Percentiles rank a stretch among this genome's conserved stretches.
phyloP scores from a whole-genome alignment of 2,113 vertebrate genomes.

The Myiozetetes cayanensis region DNA sequence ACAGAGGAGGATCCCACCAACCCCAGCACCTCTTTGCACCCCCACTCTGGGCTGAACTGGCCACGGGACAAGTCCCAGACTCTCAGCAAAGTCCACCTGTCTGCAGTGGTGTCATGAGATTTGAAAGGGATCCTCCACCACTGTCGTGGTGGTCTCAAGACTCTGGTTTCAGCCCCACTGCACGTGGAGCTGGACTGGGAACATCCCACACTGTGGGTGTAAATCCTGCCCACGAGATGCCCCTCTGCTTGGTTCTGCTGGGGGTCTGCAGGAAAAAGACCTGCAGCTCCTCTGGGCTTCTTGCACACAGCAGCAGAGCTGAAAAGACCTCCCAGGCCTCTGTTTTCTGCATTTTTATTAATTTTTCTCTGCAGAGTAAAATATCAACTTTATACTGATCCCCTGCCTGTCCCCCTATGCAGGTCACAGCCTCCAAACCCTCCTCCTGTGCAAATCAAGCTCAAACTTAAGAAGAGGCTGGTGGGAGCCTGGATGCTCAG shows the following conservation, averaged over 20 bases:
- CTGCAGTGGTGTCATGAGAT: accelerated
- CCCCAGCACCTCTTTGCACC: not conserved
- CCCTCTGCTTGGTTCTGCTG: not conserved
- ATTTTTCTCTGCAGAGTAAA: not conserved
- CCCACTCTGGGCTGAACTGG: not conserved
- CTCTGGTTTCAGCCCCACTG: not conserved
- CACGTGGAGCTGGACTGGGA: accelerated
- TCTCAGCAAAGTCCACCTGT: not conserved
- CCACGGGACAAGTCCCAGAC: too few species aligned
- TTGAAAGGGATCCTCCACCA: too few species aligned
- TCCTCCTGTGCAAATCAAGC: not conserved
- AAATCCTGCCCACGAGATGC: not conserved
- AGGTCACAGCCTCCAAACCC: not conserved
- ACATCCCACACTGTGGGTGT: not conserved
- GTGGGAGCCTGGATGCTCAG: not conserved
- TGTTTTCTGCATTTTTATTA: not conserved
- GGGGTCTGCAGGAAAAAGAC: not conserved
- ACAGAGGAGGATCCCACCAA: not conserved
- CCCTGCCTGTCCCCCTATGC: not conserved
- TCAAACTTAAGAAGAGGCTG: not conserved
- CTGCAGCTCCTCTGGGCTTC: not conserved
- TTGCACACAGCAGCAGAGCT: not conserved
- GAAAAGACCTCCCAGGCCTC: not conserved
- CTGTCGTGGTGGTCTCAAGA: accelerated
- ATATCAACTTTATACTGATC: not conserved